A percentile compares a stretch with the other conserved stretches of the same genome.
These are phyloP conservation scores for Lepidothrix coronata DNA, from an alignment of 2,113 vertebrate species.

Conservation along the genomic window DNA sequence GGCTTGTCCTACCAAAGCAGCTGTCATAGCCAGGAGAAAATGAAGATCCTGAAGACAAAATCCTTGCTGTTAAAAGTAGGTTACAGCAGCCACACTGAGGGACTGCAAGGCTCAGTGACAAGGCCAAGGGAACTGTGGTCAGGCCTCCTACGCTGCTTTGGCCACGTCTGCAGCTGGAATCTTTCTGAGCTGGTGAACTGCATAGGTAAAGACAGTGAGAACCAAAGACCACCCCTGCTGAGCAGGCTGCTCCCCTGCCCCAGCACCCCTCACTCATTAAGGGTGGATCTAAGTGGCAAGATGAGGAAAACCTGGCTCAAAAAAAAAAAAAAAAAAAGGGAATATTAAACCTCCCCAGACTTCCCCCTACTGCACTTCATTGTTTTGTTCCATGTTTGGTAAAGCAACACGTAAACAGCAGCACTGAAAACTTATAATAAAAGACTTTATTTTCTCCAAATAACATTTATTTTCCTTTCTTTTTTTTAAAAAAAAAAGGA, in stretches of 20 bases:
- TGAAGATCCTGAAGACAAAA: background rate
- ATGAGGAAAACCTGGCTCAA: background rate
- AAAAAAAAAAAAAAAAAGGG: background rate
- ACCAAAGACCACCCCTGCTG: background rate
- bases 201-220: background rate
- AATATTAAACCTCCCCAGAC: background rate
- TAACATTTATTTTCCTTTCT: background rate
- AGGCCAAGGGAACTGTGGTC: background rate
- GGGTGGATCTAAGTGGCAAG: background rate
- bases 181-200: background rate
- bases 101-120: background rate
- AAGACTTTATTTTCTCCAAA: slow-evolving; percentile 15
- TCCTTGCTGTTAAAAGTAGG: background rate
- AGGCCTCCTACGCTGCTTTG: background rate
- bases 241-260: background rate
- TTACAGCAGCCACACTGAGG: background rate
- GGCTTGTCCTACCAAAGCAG: background rate
- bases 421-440: background rate
- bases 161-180: rapidly evolving
- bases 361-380: background rate
- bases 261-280: background rate
- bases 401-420: background rate
- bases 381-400: background rate
- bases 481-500: background rate
- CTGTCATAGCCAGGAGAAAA: background rate